These are phyloP conservation scores for Leptinotarsa rubiginosa DNA, from an alignment of 2,888 invertebrate genomes.

Conservation along the genomic window DNA sequence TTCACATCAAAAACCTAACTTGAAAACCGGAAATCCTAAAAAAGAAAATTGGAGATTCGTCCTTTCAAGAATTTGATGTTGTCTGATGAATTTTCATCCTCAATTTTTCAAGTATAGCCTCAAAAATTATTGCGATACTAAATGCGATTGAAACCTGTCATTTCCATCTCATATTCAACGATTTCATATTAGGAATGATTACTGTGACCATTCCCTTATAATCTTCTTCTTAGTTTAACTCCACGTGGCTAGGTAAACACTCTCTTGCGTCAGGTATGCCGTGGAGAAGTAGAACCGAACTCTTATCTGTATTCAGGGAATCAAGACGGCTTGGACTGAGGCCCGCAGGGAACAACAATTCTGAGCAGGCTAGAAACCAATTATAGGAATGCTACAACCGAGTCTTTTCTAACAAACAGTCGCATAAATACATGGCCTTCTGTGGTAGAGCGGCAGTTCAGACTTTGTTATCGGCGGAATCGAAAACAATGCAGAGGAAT, in stretches of 20 bases:
- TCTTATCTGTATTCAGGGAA: constrained; percentile 52
- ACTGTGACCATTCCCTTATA: background rate
- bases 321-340: constrained; percentile 51
- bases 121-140: too few relatives aligned
- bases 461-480: constrained; percentile 44
- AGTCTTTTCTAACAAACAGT: constrained; percentile 57
- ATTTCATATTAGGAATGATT: too few relatives aligned
- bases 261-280: background rate
- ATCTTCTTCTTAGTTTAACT: background rate
- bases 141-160: too few relatives aligned
- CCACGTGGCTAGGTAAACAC: background rate
- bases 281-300: constrained; percentile 48
- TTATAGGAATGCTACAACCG: constrained; percentile 55
- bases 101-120: too few relatives aligned
- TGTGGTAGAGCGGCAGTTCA: constrained; percentile 46
- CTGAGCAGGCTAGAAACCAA: constrained; percentile 57
- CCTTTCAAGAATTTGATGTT: too few relatives aligned
- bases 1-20: too few relatives aligned
- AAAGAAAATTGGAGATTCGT: too few relatives aligned
- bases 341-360: constrained; percentile 58
- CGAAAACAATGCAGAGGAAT: constrained; percentile 28
- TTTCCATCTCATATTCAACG: too few relatives aligned
- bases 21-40: too few relatives aligned
- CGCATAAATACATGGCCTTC: constrained; percentile 59
- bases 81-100: too few relatives aligned